A percentile compares a stretch with the other conserved stretches of the same genome.
phyloP scores from a whole-genome alignment of 2,797 vertebrate genomes.

The Catharus ustulatus region DNA sequence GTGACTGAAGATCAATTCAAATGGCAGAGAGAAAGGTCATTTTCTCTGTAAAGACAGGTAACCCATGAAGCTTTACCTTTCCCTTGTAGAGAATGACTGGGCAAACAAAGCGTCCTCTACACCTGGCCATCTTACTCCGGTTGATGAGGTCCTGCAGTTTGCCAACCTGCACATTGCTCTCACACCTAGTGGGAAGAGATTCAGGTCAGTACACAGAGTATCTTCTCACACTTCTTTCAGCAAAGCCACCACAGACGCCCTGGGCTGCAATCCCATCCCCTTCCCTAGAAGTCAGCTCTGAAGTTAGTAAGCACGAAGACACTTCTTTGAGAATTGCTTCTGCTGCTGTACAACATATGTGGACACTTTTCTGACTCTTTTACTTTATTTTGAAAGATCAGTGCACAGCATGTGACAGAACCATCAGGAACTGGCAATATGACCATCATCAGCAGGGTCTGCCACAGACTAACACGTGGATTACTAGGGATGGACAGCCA shows the following conservation, averaged over 20 bases:
- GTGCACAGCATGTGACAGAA: neutral
- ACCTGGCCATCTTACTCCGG: conserved; percentile 94
- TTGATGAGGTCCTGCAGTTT: conserved; percentile 94
- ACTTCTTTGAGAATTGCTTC: neutral
- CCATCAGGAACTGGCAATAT: neutral
- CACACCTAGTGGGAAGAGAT: conserved; percentile 80
- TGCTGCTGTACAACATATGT: accelerated
- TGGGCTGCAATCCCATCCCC: neutral
- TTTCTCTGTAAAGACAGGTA: neutral
- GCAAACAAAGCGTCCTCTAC: conserved; percentile 94
- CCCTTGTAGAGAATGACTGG: conserved; percentile 97
- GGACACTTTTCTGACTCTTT: neutral
- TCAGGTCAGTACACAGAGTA: neutral
- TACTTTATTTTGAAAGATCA: neutral
- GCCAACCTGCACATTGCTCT: conserved; percentile 89
- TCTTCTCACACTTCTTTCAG: accelerated
- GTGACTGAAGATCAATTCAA: neutral
- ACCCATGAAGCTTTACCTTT: conserved; percentile 81
- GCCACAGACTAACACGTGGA: neutral
- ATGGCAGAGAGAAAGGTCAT: neutral
- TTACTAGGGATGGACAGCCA: neutral
- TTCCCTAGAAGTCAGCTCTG: neutral
- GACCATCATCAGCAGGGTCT: neutral
- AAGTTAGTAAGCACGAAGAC: neutral
- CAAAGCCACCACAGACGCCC: neutral